Conservation (phyloP, 2,888 invertebrate genomes). For the Octodonta nipae region DNA sequence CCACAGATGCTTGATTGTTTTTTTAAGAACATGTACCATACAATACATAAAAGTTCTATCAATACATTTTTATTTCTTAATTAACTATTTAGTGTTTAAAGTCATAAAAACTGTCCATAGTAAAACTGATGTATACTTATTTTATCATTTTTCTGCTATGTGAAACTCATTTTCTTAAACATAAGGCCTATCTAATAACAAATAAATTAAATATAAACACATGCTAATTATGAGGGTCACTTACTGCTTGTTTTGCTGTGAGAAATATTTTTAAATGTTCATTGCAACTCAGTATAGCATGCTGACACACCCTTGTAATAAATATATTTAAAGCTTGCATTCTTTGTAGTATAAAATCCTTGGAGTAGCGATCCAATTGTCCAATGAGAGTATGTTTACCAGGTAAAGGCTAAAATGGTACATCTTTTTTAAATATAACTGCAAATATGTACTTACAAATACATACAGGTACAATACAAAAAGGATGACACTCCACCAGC, state of each 20-base stretch:
- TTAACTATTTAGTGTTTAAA: too few relatives aligned
- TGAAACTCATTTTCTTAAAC: too few relatives aligned
- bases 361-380: slow-evolving; percentile 55
- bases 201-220: too few relatives aligned
- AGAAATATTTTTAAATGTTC: slow-evolving; percentile 51
- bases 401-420: slow-evolving; percentile 45
- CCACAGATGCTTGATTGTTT: too few relatives aligned
- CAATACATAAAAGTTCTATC: too few relatives aligned
- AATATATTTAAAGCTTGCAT: slow-evolving; percentile 54
- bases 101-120: too few relatives aligned
- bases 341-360: slow-evolving; percentile 52
- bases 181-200: too few relatives aligned
- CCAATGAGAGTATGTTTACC: slow-evolving; percentile 54
- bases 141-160: too few relatives aligned
- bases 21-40: too few relatives aligned
- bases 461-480: slow-evolving; percentile 54
- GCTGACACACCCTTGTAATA: slow-evolving; percentile 49
- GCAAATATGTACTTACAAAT: neutral
- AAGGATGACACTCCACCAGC: slow-evolving; percentile 49
- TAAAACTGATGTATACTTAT: too few relatives aligned
- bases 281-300: slow-evolving; percentile 55
- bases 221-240: too few relatives aligned
- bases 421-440: neutral
- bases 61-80: too few relatives aligned
- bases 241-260: slow-evolving; percentile 49